Conservation (phyloP, 2,113 vertebrate genomes). For the Pluvianellus socialis region DNA sequence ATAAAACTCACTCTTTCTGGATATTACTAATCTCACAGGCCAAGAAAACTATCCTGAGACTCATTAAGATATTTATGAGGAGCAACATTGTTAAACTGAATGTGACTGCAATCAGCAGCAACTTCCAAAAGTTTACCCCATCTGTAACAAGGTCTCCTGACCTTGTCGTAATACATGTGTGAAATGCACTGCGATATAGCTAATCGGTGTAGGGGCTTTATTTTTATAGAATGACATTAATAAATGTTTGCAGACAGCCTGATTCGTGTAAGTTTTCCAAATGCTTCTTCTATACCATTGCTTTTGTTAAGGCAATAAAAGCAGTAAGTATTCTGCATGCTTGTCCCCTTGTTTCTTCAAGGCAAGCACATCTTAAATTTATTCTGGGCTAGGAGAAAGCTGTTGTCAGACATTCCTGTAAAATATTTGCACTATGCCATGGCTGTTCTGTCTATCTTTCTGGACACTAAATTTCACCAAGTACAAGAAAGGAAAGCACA, state of each 20-base stretch:
- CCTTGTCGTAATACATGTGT: neutral
- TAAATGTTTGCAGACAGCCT: neutral
- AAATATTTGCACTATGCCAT: neutral
- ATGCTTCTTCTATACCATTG: neutral
- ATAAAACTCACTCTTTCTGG: neutral
- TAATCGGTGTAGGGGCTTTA: neutral
- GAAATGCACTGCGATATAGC: neutral
- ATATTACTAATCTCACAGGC: conserved; percentile 27
- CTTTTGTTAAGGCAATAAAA: conserved; percentile 1
- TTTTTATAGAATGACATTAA: neutral
- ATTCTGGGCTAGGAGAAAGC: neutral
- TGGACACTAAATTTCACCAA: neutral
- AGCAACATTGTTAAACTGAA: conserved; percentile 29
- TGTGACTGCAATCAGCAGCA: conserved; percentile 20
- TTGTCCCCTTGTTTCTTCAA: neutral
- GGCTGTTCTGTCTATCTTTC: neutral
- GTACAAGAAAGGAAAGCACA: neutral
- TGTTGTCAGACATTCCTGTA: neutral
- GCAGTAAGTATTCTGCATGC: neutral
- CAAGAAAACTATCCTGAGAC: neutral
- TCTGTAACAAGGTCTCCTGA: neutral
- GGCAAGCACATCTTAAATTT: neutral
- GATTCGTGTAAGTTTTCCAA: neutral
- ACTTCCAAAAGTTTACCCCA: conserved; percentile 4
- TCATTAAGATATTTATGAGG: conserved; percentile 41